Percentiles rank a stretch among this genome's conserved stretches.
Conservation (phyloP, 2,113 vertebrate genomes). For the Oryctolagus cuniculus region DNA sequence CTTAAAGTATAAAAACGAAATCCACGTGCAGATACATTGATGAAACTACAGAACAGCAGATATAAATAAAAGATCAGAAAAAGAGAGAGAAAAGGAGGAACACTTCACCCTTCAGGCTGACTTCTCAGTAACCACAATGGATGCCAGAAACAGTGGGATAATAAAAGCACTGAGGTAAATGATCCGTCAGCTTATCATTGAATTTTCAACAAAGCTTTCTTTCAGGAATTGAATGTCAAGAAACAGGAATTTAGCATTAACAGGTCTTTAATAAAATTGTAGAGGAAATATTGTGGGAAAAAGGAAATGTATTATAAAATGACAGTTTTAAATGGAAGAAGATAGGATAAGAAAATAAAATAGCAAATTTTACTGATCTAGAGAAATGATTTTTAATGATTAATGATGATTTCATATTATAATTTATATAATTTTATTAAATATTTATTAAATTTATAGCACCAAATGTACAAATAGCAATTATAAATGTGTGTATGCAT, state of each 20-base stretch:
- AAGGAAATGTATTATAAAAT: neutral
- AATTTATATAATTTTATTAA: neutral
- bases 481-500: neutral
- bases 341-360: neutral
- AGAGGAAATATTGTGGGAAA: neutral
- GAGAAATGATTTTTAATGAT: neutral
- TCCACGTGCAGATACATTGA: neutral
- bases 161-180: neutral
- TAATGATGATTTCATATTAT: neutral
- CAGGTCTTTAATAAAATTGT: neutral
- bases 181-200: neutral
- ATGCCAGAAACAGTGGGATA: neutral
- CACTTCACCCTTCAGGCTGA: neutral
- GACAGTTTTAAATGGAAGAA: neutral
- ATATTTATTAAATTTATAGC: neutral
- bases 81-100: neutral
- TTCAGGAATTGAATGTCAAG: neutral
- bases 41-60: neutral
- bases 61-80: neutral
- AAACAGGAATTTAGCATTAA: conserved; percentile 3
- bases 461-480: neutral
- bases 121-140: neutral
- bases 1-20: neutral
- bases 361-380: neutral
- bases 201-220: neutral